Conservation (phyloP, 2,888 invertebrate species). For the Leptopilina drosophilae region DNA sequence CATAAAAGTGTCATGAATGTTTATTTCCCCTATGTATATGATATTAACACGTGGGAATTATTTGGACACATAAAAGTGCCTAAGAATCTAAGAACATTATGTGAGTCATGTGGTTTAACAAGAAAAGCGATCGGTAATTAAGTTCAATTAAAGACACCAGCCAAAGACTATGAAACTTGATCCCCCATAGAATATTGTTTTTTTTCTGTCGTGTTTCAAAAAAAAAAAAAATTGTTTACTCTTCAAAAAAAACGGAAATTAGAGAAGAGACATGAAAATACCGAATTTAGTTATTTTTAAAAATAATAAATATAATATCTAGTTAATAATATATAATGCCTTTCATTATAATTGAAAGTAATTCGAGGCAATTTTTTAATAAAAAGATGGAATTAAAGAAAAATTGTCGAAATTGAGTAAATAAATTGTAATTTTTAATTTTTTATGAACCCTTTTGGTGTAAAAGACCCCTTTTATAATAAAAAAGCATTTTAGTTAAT, state of each 20-base stretch:
- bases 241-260: no score
- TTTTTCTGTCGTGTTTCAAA: no score
- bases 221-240: no score
- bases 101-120: constrained; percentile 63
- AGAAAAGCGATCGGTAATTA: constrained; percentile 68
- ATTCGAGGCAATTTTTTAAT: no score
- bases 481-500: not conserved
- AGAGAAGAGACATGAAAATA: not conserved
- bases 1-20: constrained; percentile 27
- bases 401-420: no score
- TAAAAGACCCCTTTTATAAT: not conserved
- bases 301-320: no score
- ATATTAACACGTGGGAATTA: constrained; percentile 43
- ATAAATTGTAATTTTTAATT: no score
- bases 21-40: constrained; percentile 3
- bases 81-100: constrained; percentile 26
- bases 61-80: constrained; percentile 44
- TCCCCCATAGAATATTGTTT: not conserved
- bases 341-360: no score
- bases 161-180: not conserved
- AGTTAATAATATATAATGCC: no score
- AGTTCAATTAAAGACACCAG: constrained; percentile 67
- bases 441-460: no score
- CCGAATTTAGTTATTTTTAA: not conserved
- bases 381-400: no score